These are phyloP conservation scores for Colletes gigas DNA, from an alignment of 1,140 invertebrate species.

Conservation along the genomic window DNA sequence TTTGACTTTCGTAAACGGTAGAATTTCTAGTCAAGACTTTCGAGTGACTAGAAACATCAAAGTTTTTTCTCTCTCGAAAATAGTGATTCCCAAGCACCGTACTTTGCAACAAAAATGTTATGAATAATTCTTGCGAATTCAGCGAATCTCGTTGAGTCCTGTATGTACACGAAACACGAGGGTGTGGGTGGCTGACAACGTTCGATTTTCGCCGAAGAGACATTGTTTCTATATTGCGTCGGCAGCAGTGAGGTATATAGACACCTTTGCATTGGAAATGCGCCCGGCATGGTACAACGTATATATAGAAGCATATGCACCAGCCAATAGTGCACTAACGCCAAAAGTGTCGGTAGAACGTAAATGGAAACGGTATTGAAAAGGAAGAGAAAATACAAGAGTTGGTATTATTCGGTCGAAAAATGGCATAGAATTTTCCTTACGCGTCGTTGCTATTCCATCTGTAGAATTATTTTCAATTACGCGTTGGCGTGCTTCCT, in stretches of 20 bases:
- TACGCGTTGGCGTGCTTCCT: not conserved
- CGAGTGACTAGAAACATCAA: not conserved
- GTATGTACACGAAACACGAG: not conserved
- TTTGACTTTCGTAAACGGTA: too few relatives aligned
- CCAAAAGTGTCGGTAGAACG: not conserved
- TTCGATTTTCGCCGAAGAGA: slow-evolving; percentile 9
- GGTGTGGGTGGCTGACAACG: too few relatives aligned
- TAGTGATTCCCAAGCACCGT: too few relatives aligned
- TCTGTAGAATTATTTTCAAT: not conserved
- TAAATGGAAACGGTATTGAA: not conserved
- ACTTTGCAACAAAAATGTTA: not conserved
- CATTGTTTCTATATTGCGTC: not conserved
- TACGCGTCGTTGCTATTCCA: not conserved
- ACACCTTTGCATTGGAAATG: slow-evolving; percentile 25
- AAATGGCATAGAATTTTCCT: not conserved
- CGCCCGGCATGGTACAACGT: not conserved
- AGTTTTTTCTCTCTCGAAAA: too few relatives aligned
- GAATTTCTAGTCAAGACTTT: too few relatives aligned
- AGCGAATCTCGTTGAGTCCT: slow-evolving; percentile 3
- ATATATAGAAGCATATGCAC: slow-evolving; percentile 5
- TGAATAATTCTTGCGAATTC: slow-evolving; percentile 24
- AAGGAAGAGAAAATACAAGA: not conserved
- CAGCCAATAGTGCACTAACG: not conserved
- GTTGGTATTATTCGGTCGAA: not conserved
- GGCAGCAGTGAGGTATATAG: not conserved